A percentile compares a stretch with the other conserved stretches of the same genome.
Evolutionary conservation across 2,113 vertebrate genomes (phyloP).

Genomic region (Pterophyllum scalare): DNA sequence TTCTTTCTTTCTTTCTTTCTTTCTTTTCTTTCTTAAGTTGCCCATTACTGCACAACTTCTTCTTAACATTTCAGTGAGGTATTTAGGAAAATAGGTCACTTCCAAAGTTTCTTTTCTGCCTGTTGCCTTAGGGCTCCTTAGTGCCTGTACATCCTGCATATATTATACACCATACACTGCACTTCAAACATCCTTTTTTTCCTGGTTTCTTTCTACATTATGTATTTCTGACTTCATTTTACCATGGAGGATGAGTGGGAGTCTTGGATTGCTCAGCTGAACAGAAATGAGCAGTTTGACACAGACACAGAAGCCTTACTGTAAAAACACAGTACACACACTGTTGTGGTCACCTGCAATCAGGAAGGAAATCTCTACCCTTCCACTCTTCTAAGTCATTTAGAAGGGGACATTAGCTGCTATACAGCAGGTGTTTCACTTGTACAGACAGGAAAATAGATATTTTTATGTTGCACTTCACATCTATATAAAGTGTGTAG

Average conservation of each 20-base stretch:
- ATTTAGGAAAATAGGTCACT: constrained; percentile 66
- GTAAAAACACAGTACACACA: neutral
- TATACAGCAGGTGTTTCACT: constrained; percentile 53
- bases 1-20: neutral
- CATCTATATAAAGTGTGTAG: neutral
- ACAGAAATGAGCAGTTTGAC: constrained; percentile 14
- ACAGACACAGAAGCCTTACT: constrained; percentile 17
- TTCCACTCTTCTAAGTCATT: constrained; percentile 74
- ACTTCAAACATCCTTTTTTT: constrained; percentile 32
- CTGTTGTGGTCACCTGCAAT: constrained; percentile 33
- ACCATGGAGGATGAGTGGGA: constrained; percentile 9
- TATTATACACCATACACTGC: constrained; percentile 51
- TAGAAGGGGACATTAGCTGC: constrained; percentile 34
- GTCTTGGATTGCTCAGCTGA: constrained; percentile 3
- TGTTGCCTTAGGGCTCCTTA: constrained; percentile 45
- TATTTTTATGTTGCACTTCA: constrained; percentile 35
- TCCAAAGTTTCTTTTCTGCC: constrained; percentile 44
- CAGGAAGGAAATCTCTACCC: constrained; percentile 41
- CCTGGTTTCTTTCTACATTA: constrained; percentile 36
- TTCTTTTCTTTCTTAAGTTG: neutral
- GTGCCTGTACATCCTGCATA: constrained; percentile 53
- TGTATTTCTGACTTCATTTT: constrained; percentile 51
- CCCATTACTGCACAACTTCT: constrained; percentile 12
- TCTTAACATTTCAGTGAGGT: constrained; percentile 54
- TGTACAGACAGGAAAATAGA: constrained; percentile 50